A percentile compares a stretch with the other conserved stretches of the same genome.
These are phyloP conservation scores for Hormiphora californensis DNA, from an alignment of 37 sponge, comb jelly and placozoan genomes.

Conservation along the genomic window DNA sequence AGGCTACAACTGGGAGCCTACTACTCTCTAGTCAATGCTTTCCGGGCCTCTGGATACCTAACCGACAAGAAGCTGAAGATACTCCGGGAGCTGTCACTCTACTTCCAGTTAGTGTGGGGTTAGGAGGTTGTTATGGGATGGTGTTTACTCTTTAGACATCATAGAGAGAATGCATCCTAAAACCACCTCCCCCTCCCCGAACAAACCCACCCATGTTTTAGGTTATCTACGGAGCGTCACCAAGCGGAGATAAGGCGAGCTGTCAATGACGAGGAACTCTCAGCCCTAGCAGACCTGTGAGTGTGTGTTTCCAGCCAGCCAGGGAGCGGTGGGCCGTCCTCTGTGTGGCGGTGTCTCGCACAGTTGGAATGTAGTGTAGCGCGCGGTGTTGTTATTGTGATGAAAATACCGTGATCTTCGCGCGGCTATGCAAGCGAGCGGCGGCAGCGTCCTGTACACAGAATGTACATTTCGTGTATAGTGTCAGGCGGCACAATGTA, in stretches of 20 bases:
- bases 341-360: neutral
- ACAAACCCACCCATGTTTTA: constrained; percentile 24
- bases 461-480: neutral
- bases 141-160: neutral
- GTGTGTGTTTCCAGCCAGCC: no score
- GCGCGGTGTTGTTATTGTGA: neutral
- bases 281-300: constrained; percentile 62
- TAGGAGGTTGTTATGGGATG: neutral
- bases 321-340: neutral
- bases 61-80: constrained; percentile 5
- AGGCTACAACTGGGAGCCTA: constrained; percentile 34
- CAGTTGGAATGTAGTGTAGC: neutral
- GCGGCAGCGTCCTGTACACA: neutral
- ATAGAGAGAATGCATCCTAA: neutral
- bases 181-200: no score
- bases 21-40: constrained; percentile 53
- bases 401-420: neutral
- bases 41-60: constrained; percentile 33
- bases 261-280: constrained; percentile 68
- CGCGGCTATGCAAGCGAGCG: neutral
- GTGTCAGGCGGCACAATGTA: neutral
- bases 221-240: constrained; percentile 73
- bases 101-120: constrained; percentile 5
- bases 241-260: constrained; percentile 79
- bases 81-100: constrained; percentile 23